Evolutionary conservation across 2,888 invertebrate species (phyloP), one percentile per base, ranked within the genome.

Genomic region (Muschampia plurimacula): DNA sequence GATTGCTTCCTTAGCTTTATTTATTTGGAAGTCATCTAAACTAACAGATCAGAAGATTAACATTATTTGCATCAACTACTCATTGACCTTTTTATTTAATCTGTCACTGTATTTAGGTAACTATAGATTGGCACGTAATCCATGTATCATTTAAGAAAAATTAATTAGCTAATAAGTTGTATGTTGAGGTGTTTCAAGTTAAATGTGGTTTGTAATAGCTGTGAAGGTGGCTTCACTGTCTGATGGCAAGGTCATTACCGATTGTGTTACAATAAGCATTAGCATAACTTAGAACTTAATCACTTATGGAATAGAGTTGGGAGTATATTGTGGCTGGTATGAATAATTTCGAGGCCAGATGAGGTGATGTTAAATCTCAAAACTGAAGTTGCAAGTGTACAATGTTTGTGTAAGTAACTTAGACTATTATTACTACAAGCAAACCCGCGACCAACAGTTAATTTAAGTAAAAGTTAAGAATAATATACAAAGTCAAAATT

Each of bases 221-320:
- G 86, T 84, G 85, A 87, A 89, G 88, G 89, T 85, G 83, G 83
- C 77, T 74, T 78, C 78, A 76, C 79, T 82, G 82, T 84, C 86
- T 85, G 81, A 81, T 79, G 77, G 80, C 88, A 91, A 92, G 92
- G 91, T 90, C 90, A 90, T 82, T 88, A 84, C 83, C 84, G 83
- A 67, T 67, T 73, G 71, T 69, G 71, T 71, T 74, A 68, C 67
- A 69, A 71, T 69, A 67, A 68, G 67, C 66, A 66, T 75, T 67
- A 72, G 72, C 68, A 73, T 75, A 70, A 77, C 78, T 84, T 76
- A 80, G 76, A 76, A 77, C 82, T 82, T 80, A 82, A 79, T 79
- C 65, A 71, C 75, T 72, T 74, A 66, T 74, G 74, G 75, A 62
- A 77, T 87, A 88, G 82, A 87, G 86, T 84, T 79, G 79, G 77